Percentiles rank a stretch among this genome's conserved stretches.
phyloP scores from a whole-genome alignment of 2,797 vertebrate genomes.

The Anguilla anguilla region DNA sequence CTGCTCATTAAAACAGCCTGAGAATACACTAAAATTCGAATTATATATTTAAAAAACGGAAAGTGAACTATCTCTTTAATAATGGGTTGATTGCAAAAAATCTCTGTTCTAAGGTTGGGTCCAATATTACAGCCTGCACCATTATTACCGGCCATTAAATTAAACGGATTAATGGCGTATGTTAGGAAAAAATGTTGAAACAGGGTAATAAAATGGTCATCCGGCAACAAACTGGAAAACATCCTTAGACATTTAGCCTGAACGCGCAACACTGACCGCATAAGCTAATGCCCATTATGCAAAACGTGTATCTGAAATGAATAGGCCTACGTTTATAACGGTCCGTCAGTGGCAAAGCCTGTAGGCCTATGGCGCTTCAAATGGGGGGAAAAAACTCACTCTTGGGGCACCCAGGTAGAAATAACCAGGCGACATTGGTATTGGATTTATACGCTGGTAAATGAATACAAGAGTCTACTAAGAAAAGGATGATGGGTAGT shows the following conservation, averaged over 20 bases:
- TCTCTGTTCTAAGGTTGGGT: neutral
- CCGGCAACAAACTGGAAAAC: neutral
- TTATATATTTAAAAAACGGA: too few relatives aligned
- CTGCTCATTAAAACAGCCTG: neutral
- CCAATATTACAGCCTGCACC: neutral
- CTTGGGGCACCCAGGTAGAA: constrained; percentile 5
- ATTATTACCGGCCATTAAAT: neutral
- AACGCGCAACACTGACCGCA: neutral
- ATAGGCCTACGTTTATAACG: neutral
- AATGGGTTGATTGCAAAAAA: neutral
- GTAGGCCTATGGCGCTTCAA: neutral
- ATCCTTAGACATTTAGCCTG: neutral
- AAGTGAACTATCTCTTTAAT: too few relatives aligned
- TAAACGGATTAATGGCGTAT: neutral
- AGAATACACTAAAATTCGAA: neutral
- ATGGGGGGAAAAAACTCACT: neutral
- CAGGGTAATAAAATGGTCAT: neutral
- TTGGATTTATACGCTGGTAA: constrained; percentile 58
- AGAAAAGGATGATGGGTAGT: constrained; percentile 58
- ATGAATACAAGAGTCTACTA: constrained; percentile 45
- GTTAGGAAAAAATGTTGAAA: neutral
- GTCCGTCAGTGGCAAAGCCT: neutral
- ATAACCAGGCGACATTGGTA: constrained; percentile 15
- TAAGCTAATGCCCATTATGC: neutral
- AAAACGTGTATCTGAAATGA: constrained; percentile 2